Conservation (phyloP, 2,888 invertebrate genomes). For the Chirona hameri region DNA sequence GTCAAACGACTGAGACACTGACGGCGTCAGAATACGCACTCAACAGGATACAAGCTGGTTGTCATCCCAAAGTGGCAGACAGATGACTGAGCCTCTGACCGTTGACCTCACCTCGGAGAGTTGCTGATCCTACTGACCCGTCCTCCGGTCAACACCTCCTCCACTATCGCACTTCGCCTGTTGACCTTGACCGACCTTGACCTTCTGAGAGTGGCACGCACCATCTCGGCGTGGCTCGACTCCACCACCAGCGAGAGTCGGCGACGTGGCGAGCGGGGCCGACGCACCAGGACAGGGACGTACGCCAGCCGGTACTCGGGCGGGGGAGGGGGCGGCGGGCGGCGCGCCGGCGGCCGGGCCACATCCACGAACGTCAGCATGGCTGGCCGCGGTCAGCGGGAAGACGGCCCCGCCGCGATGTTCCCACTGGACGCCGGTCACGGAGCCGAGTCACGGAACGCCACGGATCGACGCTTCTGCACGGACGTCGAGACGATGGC, state of each 20-base stretch:
- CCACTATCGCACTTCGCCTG: background rate
- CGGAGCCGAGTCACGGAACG: background rate
- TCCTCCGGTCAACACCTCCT: background rate
- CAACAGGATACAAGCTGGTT: too few relatives aligned
- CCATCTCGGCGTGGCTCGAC: background rate
- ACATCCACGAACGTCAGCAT: constrained; percentile 8
- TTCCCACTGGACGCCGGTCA: background rate
- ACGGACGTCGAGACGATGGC: background rate
- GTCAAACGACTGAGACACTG: too few relatives aligned
- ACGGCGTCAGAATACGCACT: too few relatives aligned
- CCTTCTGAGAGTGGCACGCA: background rate
- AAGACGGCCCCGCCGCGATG: background rate
- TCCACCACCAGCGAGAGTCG: background rate
- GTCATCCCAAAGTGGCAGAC: too few relatives aligned
- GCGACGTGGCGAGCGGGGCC: background rate
- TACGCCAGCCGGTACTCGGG: background rate
- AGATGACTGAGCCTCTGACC: too few relatives aligned
- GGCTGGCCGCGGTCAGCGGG: background rate
- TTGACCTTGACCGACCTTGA: background rate
- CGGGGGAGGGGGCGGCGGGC: background rate
- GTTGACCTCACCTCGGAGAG: background rate
- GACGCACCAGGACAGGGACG: constrained; percentile 1
- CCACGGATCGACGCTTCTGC: background rate
- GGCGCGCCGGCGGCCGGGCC: background rate
- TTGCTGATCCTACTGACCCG: background rate